Evolutionary conservation across 2,113 vertebrate species (phyloP), one percentile per base, ranked within the genome.

Genomic region (Plotosus lineatus): DNA sequence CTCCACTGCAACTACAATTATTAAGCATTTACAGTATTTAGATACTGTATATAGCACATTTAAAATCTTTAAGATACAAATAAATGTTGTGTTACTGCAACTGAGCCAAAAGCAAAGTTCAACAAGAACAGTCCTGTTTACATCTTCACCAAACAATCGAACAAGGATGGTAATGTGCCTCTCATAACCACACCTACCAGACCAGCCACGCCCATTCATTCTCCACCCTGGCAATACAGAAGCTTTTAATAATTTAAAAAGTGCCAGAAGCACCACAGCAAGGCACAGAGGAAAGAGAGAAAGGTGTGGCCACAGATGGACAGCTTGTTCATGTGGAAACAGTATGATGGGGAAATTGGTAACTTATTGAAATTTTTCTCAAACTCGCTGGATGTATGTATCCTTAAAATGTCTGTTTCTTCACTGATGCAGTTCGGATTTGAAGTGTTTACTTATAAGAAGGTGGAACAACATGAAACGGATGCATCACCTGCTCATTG

Each of bases 241-340:
- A 21, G 12, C 42, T 28, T 91, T 98, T 89, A 95, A 98, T 98
- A 94, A 97, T 98, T 95, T 87, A 98, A 94, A 85, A 65, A 91
- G 86, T 82, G 95, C 95, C 95, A 93, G 94, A 88, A 97, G 95
- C 96, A 95, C 95, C 90, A 1, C 63, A 66, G 12, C 2, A 2
- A 40, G 15, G 93, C 93, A 92, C 0, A 65, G 14, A 66, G 7
- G 10, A 4, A 10, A 44, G 12, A 12, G 90, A 94, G 90, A 94
- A 94, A 92, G 95, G n/a, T n/a, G n/a, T n/a, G n/a, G n/a, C n/a
- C n/a, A n/a, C n/a, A n/a, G n/a, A n/a, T n/a, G 14, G 26, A 28
- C 26, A 60, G 56, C 28, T 60, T 26, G 14, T 2, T 31, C 31
- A 61, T 15, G 12, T 15, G 26, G 26, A 31, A 14, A 60, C 26